A percentile compares a stretch with the other conserved stretches of the same genome.
Evolutionary conservation across 2,797 vertebrate genomes (phyloP).

Genomic region (Pitangus sulphuratus): DNA sequence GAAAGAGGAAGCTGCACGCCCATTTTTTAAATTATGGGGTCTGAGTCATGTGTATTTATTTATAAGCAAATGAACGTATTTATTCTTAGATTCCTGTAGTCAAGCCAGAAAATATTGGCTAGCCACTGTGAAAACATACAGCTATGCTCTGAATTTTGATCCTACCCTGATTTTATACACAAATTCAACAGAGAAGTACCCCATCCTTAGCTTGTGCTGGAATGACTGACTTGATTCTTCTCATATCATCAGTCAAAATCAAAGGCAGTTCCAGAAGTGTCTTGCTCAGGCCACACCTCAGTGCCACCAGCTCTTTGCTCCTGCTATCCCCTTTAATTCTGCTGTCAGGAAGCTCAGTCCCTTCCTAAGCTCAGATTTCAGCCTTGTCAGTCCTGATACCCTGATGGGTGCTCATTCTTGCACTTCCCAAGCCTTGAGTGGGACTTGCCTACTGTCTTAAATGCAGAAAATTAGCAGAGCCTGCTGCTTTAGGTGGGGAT

Average conservation of each 20-base stretch:
- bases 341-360: neutral
- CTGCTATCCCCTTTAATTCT: neutral
- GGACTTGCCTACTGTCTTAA: neutral
- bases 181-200: neutral
- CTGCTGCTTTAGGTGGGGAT: neutral
- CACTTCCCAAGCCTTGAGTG: neutral
- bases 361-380: neutral
- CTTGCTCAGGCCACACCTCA: neutral
- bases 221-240: neutral
- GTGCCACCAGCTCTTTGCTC: neutral
- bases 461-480: neutral
- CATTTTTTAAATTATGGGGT: neutral
- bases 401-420: neutral
- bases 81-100: constrained; percentile 37
- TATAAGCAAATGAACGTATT: neutral
- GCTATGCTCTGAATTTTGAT: constrained; percentile 20
- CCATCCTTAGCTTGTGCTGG: neutral
- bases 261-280: neutral
- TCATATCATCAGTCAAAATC: neutral
- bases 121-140: constrained; percentile 10
- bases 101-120: constrained; percentile 18
- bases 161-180: neutral
- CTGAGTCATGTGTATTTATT: constrained; percentile 31
- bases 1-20: neutral
- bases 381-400: neutral